Percentiles rank a stretch among this genome's conserved stretches.
phyloP scores from a whole-genome alignment of 2,113 vertebrate species.

The Lophura nycthemera region DNA sequence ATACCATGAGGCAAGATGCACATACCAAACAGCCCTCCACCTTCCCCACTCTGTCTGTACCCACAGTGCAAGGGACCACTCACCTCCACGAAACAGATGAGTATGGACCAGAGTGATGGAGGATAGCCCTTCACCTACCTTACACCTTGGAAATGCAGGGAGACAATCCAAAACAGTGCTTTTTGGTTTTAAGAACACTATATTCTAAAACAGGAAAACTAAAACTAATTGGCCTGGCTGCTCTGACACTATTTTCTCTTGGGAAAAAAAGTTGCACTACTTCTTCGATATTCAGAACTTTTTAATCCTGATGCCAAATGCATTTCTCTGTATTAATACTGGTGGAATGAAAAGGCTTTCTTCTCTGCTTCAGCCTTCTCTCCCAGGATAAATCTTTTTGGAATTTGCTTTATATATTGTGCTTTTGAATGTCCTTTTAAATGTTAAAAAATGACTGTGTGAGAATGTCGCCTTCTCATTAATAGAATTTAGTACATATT shows the following conservation, averaged over 20 bases:
- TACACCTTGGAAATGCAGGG: background rate
- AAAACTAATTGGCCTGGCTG: slow-evolving; percentile 32
- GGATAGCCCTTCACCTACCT: background rate
- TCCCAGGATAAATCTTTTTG: slow-evolving; percentile 58
- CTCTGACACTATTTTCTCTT: slow-evolving; percentile 34
- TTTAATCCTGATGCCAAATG: slow-evolving; percentile 20
- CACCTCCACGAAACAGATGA: background rate
- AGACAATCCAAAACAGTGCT: background rate
- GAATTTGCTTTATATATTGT: slow-evolving; percentile 66
- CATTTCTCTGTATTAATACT: slow-evolving; percentile 48
- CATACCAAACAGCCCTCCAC: background rate
- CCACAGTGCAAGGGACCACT: background rate
- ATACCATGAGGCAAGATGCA: background rate
- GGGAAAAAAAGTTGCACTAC: background rate
- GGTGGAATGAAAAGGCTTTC: slow-evolving; percentile 51
- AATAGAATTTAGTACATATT: slow-evolving; percentile 67
- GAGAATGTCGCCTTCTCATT: slow-evolving; percentile 63
- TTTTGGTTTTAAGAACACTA: background rate
- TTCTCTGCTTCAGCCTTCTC: slow-evolving; percentile 41
- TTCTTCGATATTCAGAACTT: slow-evolving; percentile 35
- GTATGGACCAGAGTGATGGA: background rate
- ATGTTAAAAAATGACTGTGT: slow-evolving; percentile 52
- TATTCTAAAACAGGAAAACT: background rate
- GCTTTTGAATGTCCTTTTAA: slow-evolving; percentile 60
- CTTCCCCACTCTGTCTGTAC: background rate